These are phyloP conservation scores for Choreutis nemorana DNA, from an alignment of 2,888 invertebrate species.

Conservation along the genomic window DNA sequence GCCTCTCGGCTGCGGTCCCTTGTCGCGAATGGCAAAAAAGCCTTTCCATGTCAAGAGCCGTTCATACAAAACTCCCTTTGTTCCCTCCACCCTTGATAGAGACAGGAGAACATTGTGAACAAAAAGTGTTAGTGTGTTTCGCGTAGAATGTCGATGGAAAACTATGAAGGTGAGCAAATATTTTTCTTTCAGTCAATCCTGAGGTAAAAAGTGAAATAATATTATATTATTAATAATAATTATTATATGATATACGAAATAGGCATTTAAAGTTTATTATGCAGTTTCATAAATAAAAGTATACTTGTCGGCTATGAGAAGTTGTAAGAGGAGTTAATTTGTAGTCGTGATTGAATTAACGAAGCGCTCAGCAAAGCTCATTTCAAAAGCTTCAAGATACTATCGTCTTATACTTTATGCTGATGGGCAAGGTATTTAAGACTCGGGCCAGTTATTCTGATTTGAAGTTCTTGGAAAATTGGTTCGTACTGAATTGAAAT, in stretches of 20 bases:
- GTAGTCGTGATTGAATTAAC: conserved; percentile 51
- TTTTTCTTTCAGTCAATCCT: too few relatives aligned
- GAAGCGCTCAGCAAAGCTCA: conserved; percentile 29
- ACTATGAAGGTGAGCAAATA: too few relatives aligned
- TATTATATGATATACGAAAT: too few relatives aligned
- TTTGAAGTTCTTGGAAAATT: too few relatives aligned
- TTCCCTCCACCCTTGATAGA: conserved; percentile 20
- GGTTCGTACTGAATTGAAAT: conserved; percentile 21
- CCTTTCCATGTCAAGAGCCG: conserved; percentile 57
- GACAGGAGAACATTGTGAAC: not conserved
- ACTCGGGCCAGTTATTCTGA: conserved; percentile 11
- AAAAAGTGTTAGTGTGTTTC: not conserved
- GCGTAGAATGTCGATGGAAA: not conserved
- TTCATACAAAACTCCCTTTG: conserved; percentile 50
- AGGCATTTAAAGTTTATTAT: too few relatives aligned
- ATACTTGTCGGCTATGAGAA: too few relatives aligned
- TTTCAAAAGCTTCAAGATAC: conserved; percentile 35
- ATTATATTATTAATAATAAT: too few relatives aligned
- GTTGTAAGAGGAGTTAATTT: conserved; percentile 42
- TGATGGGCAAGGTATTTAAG: conserved; percentile 19
- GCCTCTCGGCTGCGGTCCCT: conserved; percentile 31
- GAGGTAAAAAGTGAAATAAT: too few relatives aligned
- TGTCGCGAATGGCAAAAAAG: conserved; percentile 55
- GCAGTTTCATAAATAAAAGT: too few relatives aligned
- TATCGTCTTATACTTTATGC: conserved; percentile 25